These are phyloP conservation scores for Sebastes nivosus DNA, from an alignment of 2,797 vertebrate species.

Conservation along the genomic window DNA sequence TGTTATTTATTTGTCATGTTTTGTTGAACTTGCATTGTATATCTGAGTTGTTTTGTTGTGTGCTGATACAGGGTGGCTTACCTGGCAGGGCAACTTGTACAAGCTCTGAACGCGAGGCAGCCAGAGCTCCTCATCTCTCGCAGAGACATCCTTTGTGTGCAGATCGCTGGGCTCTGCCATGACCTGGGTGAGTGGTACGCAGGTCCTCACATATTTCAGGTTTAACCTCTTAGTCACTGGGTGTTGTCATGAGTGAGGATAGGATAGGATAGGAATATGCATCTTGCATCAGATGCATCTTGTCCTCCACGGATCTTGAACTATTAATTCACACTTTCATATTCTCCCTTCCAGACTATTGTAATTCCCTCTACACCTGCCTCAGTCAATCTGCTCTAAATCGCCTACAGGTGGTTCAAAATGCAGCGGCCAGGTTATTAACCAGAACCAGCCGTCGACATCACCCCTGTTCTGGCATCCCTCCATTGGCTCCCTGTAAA, in stretches of 20 bases:
- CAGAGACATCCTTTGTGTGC: conserved; percentile 93
- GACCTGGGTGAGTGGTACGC: conserved; percentile 89
- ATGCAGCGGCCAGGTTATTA: neutral
- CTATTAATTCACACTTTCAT: too few species aligned
- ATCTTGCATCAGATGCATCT: too few species aligned
- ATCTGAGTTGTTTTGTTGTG: neutral
- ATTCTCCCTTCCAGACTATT: too few species aligned
- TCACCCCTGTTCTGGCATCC: neutral
- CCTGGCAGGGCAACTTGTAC: conserved; percentile 89
- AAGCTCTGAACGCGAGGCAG: conserved; percentile 85
- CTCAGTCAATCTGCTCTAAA: too few species aligned
- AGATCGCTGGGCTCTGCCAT: conserved; percentile 96
- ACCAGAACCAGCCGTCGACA: neutral
- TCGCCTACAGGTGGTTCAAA: neutral
- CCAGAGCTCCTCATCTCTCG: conserved; percentile 88
- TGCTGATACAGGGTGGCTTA: conserved; percentile 86
- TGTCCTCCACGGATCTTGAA: too few species aligned
- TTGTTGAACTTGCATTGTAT: neutral
- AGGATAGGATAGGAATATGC: neutral
- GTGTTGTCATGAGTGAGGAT: neutral
- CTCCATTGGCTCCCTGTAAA: neutral
- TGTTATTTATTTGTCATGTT: neutral
- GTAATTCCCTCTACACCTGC: too few species aligned
- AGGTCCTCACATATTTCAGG: neutral
- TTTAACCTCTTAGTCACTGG: neutral